Evolutionary conservation across 2,113 vertebrate genomes (phyloP).

Genomic region (Hylia prasina): DNA sequence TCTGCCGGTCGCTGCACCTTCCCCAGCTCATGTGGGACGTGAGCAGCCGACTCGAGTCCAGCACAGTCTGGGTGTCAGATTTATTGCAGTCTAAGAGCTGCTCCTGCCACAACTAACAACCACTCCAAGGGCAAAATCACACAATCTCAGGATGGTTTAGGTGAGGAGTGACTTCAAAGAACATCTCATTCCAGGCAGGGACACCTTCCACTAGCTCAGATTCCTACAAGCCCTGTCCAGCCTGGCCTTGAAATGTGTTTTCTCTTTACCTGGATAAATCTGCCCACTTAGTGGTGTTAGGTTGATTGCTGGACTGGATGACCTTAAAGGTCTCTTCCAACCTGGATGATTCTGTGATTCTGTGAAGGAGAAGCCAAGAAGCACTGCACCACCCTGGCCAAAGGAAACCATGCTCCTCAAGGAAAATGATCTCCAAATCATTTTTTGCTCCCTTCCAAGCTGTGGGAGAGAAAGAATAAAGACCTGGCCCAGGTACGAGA

Average conservation of each 20-base stretch:
- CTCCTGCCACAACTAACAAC: neutral
- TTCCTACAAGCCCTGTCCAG: neutral
- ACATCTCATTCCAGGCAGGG: neutral
- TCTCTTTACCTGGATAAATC: neutral
- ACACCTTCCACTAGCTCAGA: neutral
- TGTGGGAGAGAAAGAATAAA: neutral
- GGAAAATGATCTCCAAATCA: neutral
- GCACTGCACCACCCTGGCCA: neutral
- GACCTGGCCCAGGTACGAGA: neutral
- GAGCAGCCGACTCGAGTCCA: fast-evolving
- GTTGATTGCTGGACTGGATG: neutral
- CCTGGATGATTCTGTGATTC: neutral
- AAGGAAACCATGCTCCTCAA: neutral
- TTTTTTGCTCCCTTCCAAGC: neutral
- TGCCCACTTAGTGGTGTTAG: neutral
- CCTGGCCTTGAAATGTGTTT: neutral
- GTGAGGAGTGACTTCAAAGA: neutral
- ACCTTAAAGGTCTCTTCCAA: neutral
- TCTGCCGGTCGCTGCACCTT: neutral
- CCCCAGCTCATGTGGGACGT: fast-evolving
- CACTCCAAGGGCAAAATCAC: fast-evolving
- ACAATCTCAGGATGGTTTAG: too few relatives aligned
- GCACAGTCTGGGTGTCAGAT: fast-evolving
- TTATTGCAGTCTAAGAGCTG: neutral
- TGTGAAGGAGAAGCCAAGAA: neutral